A percentile compares a stretch with the other conserved stretches of the same genome.
Conservation (phyloP, 1,140 invertebrate genomes). For the Pomacea maculata region DNA sequence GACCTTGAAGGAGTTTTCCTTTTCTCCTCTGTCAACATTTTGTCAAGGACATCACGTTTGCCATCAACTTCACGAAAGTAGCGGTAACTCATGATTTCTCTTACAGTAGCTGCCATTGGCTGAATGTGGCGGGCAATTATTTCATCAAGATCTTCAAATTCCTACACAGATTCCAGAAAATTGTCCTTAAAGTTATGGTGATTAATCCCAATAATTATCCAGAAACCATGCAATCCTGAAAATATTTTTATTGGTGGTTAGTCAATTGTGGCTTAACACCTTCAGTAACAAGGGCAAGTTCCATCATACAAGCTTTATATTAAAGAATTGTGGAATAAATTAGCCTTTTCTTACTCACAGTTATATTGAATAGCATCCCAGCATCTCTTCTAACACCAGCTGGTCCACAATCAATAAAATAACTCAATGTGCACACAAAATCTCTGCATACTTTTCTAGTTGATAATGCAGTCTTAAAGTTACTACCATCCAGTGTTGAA, state of each 20-base stretch:
- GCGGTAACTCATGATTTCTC: constrained; percentile 91
- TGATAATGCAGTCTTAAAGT: not conserved
- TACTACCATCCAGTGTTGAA: too few relatives aligned
- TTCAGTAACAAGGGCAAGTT: too few relatives aligned
- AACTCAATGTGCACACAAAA: too few relatives aligned
- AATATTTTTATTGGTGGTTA: not conserved
- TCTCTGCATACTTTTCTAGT: too few relatives aligned
- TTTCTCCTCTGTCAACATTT: constrained; percentile 73
- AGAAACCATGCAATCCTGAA: not conserved
- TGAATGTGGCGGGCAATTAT: constrained; percentile 96
- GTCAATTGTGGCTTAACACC: too few relatives aligned
- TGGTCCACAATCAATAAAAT: too few relatives aligned
- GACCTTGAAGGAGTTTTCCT: constrained; percentile 59
- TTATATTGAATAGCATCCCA: too few relatives aligned
- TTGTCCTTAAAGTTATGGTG: too few relatives aligned
- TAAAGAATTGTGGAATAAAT: not conserved
- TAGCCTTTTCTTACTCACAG: too few relatives aligned
- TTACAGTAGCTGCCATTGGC: constrained; percentile 92
- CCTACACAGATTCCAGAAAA: constrained; percentile 61
- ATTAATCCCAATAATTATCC: not conserved
- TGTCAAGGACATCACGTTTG: constrained; percentile 82
- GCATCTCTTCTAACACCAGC: too few relatives aligned
- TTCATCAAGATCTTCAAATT: constrained; percentile 99
- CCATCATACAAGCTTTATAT: not conserved
- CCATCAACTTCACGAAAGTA: constrained; percentile 82